A percentile compares a stretch with the other conserved stretches of the same genome.
Evolutionary conservation across 2,113 vertebrate genomes (phyloP).

Genomic region (Pollachius pollachius): DNA sequence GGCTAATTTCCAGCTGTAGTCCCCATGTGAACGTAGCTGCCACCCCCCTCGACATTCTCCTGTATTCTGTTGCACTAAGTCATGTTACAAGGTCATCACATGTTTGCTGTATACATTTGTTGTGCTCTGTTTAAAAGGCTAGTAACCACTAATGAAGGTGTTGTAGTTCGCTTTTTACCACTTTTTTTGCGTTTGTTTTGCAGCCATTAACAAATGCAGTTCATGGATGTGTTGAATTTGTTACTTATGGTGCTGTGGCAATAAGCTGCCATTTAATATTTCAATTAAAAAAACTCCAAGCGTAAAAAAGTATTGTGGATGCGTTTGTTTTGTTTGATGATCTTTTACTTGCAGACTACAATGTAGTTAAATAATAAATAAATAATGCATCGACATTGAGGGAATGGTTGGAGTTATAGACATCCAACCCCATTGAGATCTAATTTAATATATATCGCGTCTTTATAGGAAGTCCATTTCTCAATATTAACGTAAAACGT

Average conservation of each 20-base stretch:
- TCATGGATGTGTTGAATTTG: conserved; percentile 31
- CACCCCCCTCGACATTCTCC: conserved; percentile 24
- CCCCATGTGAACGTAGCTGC: conserved; percentile 22
- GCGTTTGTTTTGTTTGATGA: conserved; percentile 7
- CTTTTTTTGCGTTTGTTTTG: conserved; percentile 35
- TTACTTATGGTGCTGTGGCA: conserved; percentile 63
- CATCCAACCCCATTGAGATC: no score
- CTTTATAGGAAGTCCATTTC: no score
- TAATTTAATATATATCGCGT: no score
- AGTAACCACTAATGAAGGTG: conserved; percentile 24
- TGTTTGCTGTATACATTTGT: conserved; percentile 17
- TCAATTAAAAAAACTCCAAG: conserved; percentile 60
- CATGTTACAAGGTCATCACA: neutral
- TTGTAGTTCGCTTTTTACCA: conserved; percentile 33
- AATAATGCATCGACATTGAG: no score
- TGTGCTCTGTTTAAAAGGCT: conserved; percentile 32
- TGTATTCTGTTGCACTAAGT: conserved; percentile 6
- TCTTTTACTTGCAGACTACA: neutral
- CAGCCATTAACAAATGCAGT: conserved; percentile 31
- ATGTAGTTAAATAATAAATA: neutral
- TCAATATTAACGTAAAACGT: no score
- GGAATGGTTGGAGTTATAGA: no score
- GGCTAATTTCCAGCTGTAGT: no score
- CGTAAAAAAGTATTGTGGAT: conserved; percentile 22
- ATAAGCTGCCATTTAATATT: conserved; percentile 51